Evolutionary conservation across 2,797 vertebrate species (phyloP), one percentile per base, ranked within the genome.

Genomic region (Helostoma temminkii): DNA sequence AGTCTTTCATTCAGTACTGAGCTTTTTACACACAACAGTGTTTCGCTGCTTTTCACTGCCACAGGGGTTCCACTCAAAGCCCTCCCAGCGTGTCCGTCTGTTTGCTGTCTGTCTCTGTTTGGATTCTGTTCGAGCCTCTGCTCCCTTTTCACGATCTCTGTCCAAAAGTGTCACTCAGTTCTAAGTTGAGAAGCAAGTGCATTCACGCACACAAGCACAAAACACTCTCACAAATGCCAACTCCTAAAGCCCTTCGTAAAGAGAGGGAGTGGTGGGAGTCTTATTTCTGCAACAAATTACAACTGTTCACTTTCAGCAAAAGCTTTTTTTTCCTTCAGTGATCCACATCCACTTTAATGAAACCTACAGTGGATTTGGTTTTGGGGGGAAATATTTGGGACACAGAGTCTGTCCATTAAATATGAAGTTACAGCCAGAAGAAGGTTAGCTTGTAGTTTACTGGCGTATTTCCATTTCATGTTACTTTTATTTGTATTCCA

Each of bases 101-200:
- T 77, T 81, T 77, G 70, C 81, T 76, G 80, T 85, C 78, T 76
- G 60, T 82, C 68, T 80, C 70, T 77, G 72, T 85, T 84, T 80
- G 76, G 76, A 74, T 78, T 74, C 76, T 42, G 72, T 59, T 76
- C 5, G 52, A 77, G 83, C 76, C 71, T 88, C 66, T 66, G 57
- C 81, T 78, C 48, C 70, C 77, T 85, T 81, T 91, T 91, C 81
- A 81, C 77, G 1, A 82, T 71, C 60, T 70, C 68, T 66, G 76
- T 86, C 84, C 80, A 88, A 86, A 92, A 86, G 74, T 88, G 86
- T 89, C 88, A 86, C 76, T 76, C 76, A 74, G 76, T 66, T 86
- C 78, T 67, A 78, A 89, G 80, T 76, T 82, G 57, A 73, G 65
- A 62, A 78, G 68, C 65, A 58, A 84, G 70, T 72, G 49, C 53